Base-by-base conservation (phyloP, 2,797 vertebrate species). In the Aulostomus chinensis region DNA sequence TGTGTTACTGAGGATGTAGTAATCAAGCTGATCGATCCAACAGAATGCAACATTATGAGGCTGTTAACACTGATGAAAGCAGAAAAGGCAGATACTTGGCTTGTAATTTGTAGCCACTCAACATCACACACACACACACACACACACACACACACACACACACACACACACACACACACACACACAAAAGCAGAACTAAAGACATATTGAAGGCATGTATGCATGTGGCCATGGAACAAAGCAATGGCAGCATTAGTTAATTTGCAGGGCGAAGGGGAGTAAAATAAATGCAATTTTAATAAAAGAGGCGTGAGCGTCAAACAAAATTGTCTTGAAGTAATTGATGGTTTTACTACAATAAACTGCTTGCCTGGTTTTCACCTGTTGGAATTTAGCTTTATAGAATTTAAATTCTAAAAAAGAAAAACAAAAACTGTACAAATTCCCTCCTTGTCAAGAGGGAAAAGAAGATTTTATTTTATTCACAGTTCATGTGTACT, bases 1-100 rank as follows among this genome's bases (percentile, higher is more conserved):
- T 25, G 20, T 29, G 15, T 21, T 2, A 4, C 20, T 9, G 17
- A 38, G 18, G 22, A 11, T 29, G 4, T 13, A 15, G 22, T 9
- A 47, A 47, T 33, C 21, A 42, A 20, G 14, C 13, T 48, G 18
- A 57, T 43, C 7, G 37, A 61, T 60, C 32, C 11, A 1, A 18
- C 10, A 3, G n/a, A 26, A 25, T 24, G 20, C 5, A 14, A 5
- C 37, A 42, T 43, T 38, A 29, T 52, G 22, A 46, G 42, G 11
- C 2, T n/a, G 41, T 49, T 49, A 54, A 38, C 14, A 24, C 8
- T 40, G 51, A 47, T 42, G 32, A 16, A 24, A 15, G 12, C 26
- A 29, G 13, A 24, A 50, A 37, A 2, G 1, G 12, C 32, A 21
- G 9, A 14, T 9, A 25, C 24, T 9, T 32, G 18, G 36, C 21